Evolutionary conservation across 2,797 vertebrate genomes (phyloP), one percentile per base, ranked within the genome.

Genomic region (Lutjanus campechanus): DNA sequence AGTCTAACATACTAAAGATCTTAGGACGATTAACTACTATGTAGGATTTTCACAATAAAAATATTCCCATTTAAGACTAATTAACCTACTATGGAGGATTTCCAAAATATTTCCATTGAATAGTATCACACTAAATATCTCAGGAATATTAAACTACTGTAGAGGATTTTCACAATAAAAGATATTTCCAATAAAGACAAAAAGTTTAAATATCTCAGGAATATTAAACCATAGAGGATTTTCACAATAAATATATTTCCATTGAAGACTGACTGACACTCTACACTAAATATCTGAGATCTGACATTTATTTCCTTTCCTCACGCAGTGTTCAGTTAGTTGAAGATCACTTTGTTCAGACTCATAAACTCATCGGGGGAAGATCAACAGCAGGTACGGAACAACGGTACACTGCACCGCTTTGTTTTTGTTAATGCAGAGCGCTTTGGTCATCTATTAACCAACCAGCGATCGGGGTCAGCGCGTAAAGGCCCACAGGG

Each of bases 391-490:
- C 58, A 71, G 62, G 41, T 53, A 20, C 54, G 79, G 83, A 90
- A 85, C 88, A 85, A 76, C 58, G 58, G 36, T 40, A 55, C 2
- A 59, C 58, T 66, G 83, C 78, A 9, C 61, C 3, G 76, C 77
- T 87, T 74, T 82, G 87, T 88, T 85, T 69, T 53, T 3, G 65
- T 83, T 76, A 67, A 87, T 79, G 83, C 83, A 8, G 29, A 74
- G 82, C 66, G 56, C 47, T 71, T 66, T 73, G 84, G 90, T 66
- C 89, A 94, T 62, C 59, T 69, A 95, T 95, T 94, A 94, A 95
- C 94, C 88, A 91, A 87, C 84, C 84, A 29, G 85, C 55, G 89
- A 80, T 88, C 77, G 10, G 93, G 93, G 86, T 95, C 92, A 93
- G 89, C 22, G 91, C 85, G 67, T 65, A 73, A 63, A 82, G 82